A percentile compares a stretch with the other conserved stretches of the same genome.
These are phyloP conservation scores for Fragum fragum DNA, from an alignment of 2,888 invertebrate genomes.

Conservation along the genomic window DNA sequence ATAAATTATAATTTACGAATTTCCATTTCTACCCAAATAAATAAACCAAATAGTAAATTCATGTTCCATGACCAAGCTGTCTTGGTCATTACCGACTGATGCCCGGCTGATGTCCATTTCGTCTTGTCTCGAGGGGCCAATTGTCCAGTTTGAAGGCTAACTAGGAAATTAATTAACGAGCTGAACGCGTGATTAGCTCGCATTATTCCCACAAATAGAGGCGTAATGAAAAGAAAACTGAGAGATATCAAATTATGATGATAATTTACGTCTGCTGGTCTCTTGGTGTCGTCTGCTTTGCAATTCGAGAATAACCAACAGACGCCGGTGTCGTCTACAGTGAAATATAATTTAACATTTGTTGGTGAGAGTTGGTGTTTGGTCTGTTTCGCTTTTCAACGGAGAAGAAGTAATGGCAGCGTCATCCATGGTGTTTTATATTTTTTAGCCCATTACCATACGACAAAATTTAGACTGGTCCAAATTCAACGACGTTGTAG, in stretches of 20 bases:
- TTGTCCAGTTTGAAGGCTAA: slow-evolving; percentile 33
- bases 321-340: not conserved
- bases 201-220: slow-evolving; percentile 62
- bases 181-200: slow-evolving; percentile 60
- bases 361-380: no score
- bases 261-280: slow-evolving; percentile 52
- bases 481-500: no score
- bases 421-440: no score
- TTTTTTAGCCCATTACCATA: no score
- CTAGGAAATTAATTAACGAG: slow-evolving; percentile 63
- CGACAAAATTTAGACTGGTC: no score
- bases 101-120: slow-evolving; percentile 27
- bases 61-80: not conserved
- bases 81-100: slow-evolving; percentile 3
- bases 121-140: slow-evolving; percentile 32
- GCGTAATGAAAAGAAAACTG: slow-evolving; percentile 64
- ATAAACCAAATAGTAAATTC: not conserved
- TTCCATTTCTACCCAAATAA: no score
- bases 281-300: slow-evolving; percentile 36
- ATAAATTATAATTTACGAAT: no score
- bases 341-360: no score
- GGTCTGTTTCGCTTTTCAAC: no score
- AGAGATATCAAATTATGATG: slow-evolving; percentile 44
- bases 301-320: not conserved
- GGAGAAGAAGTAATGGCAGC: no score